Evolutionary conservation across 1,140 invertebrate species (phyloP).

Genomic region (Drosophila simulans): DNA sequence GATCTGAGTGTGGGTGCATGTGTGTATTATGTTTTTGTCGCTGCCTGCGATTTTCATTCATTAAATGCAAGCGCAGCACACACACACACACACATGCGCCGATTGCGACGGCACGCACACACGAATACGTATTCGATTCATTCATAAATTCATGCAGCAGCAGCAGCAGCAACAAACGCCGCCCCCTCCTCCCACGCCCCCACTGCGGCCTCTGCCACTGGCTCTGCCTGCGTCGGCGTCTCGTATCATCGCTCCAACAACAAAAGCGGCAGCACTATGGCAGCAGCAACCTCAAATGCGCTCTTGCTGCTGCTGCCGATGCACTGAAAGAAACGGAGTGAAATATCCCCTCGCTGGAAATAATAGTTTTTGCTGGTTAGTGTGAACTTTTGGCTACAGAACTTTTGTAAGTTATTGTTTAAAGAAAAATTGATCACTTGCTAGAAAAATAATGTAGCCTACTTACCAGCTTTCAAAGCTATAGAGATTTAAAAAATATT

Average conservation of each 20-base stretch:
- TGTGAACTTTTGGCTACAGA: no score
- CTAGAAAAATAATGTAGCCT: background rate
- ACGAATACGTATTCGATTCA: conserved; percentile 59
- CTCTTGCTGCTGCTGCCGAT: conserved; percentile 45
- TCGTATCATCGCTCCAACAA: conserved; percentile 60
- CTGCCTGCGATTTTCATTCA: conserved; percentile 77
- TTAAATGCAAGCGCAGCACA: conserved; percentile 66
- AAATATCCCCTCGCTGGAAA: background rate
- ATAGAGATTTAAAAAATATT: background rate
- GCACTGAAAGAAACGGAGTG: conserved; percentile 5
- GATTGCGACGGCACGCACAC: conserved; percentile 53
- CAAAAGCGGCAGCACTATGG: conserved; percentile 12
- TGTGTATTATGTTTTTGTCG: conserved; percentile 64
- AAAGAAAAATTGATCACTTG: no score
- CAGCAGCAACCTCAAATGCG: conserved; percentile 37
- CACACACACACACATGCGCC: conserved; percentile 36
- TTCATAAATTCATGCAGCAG: conserved; percentile 79
- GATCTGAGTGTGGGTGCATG: conserved; percentile 34
- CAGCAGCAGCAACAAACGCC: conserved; percentile 47
- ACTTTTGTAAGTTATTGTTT: no score
- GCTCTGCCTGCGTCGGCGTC: conserved; percentile 36
- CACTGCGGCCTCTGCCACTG: conserved; percentile 4
- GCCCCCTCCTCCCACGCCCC: conserved; percentile 6
- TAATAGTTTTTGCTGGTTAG: no score
- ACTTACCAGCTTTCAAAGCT: background rate